phyloP scores from a whole-genome alignment of 2,797 vertebrate species.

The Pempheris klunzingeri region DNA sequence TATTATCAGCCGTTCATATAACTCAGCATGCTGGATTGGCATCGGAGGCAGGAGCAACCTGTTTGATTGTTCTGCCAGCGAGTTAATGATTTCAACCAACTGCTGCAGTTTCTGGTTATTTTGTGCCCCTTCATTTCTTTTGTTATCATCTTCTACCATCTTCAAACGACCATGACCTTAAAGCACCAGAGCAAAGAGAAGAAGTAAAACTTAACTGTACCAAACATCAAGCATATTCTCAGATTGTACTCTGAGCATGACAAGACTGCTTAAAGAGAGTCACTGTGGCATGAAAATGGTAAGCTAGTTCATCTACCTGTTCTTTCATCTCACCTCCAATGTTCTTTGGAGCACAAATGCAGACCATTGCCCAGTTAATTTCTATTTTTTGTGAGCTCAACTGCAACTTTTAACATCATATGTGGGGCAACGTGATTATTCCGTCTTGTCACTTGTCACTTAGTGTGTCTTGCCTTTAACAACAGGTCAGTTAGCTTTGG shows the following conservation, averaged over 20 bases:
- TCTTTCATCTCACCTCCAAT: too few species aligned
- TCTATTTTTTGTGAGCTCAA: background rate
- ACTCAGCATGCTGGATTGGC: background rate
- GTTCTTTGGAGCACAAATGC: slow-evolving; percentile 19
- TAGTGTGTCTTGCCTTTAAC: background rate
- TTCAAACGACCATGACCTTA: slow-evolving; percentile 9
- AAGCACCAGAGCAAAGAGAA: slow-evolving; percentile 8
- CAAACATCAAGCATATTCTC: slow-evolving; percentile 10
- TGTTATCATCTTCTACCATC: background rate
- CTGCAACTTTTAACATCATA: background rate
- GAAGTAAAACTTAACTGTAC: slow-evolving; percentile 6
- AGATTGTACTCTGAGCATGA: slow-evolving; percentile 4
- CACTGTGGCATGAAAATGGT: slow-evolving; percentile 25
- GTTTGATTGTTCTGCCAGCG: background rate
- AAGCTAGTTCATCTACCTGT: background rate
- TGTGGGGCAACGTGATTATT: background rate
- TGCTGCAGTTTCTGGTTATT: background rate
- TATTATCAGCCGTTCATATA: background rate
- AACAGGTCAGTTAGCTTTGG: slow-evolving; percentile 5
- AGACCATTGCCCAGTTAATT: slow-evolving; percentile 18
- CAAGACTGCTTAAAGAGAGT: slow-evolving; percentile 23
- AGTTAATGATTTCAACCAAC: slow-evolving; percentile 12
- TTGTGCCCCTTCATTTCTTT: background rate
- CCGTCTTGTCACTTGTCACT: background rate
- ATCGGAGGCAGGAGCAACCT: background rate